Conservation (phyloP, 2,113 vertebrate genomes). For the Ophiodon elongatus region DNA sequence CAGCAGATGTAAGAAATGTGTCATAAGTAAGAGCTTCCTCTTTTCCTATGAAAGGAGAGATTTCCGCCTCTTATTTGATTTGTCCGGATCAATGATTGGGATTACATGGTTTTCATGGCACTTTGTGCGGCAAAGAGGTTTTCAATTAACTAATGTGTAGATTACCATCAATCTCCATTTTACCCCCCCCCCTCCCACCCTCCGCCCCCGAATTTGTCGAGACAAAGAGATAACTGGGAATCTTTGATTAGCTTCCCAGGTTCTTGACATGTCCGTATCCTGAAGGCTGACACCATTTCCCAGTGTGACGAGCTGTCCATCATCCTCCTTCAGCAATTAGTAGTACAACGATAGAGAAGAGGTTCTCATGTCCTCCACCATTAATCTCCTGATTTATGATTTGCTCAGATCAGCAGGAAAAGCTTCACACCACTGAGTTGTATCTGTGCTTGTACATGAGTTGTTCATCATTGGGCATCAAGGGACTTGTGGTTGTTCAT, state of each 20-base stretch:
- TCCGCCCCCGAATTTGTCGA: conserved; percentile 42
- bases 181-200: conserved; percentile 47
- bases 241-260: conserved; percentile 67
- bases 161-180: conserved; percentile 85
- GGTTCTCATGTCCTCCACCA: conserved; percentile 18
- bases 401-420: conserved; percentile 39
- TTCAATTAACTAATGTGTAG: conserved; percentile 89
- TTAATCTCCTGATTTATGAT: conserved; percentile 46
- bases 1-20: conserved; percentile 64
- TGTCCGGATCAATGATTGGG: conserved; percentile 82
- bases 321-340: conserved; percentile 37
- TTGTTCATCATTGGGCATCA: conserved; percentile 3
- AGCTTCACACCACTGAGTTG: conserved; percentile 11
- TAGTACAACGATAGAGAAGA: conserved; percentile 19
- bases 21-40: conserved; percentile 74
- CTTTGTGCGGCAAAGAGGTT: conserved; percentile 82
- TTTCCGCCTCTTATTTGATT: conserved; percentile 84
- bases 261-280: conserved; percentile 56
- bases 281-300: conserved; percentile 50
- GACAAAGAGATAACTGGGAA: conserved; percentile 73
- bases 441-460: conserved; percentile 7
- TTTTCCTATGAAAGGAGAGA: conserved; percentile 68
- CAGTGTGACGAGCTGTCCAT: conserved; percentile 19
- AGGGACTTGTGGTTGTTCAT: background rate
- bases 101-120: conserved; percentile 78